Evolutionary conservation across 2,113 vertebrate species (phyloP).

Genomic region (Andinoacara biseriatus): DNA sequence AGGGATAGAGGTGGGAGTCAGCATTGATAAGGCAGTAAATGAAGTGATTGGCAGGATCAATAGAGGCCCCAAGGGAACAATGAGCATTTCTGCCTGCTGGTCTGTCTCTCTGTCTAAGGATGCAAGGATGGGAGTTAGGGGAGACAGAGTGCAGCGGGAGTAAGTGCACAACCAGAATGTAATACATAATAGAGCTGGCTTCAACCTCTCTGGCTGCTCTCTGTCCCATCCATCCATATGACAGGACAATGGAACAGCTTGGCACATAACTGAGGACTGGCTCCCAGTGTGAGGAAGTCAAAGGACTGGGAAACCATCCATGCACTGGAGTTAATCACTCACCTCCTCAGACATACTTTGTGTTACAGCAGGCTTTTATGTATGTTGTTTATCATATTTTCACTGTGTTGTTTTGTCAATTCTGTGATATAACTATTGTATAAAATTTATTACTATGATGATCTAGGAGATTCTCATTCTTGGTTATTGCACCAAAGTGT

Average conservation of each 20-base stretch:
- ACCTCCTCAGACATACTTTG: constrained; percentile 2
- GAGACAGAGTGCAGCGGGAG: constrained; percentile 24
- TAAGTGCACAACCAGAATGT: constrained; percentile 41
- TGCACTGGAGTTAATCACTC: constrained; percentile 27
- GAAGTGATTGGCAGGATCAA: constrained; percentile 74
- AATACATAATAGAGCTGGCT: constrained; percentile 51
- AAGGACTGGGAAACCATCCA: constrained; percentile 28
- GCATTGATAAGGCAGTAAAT: constrained; percentile 71
- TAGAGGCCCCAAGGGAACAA: constrained; percentile 57
- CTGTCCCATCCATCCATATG: constrained; percentile 62
- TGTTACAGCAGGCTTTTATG: not conserved
- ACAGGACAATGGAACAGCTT: constrained; percentile 65
- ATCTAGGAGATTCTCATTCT: not conserved
- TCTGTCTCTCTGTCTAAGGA: not conserved
- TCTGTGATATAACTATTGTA: not conserved
- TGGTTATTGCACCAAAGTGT: not conserved
- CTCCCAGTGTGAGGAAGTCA: constrained; percentile 55
- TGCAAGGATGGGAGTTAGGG: not conserved
- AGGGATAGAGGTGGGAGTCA: constrained; percentile 45
- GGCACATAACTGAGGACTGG: constrained; percentile 39
- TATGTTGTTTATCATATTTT: not conserved
- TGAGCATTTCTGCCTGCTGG: constrained; percentile 39
- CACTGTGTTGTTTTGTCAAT: not conserved
- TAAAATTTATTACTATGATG: not conserved
- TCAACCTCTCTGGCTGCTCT: constrained; percentile 34